phyloP scores from a whole-genome alignment of 64 coral and sea anemone genomes.

The Actinia tenebrosa region DNA sequence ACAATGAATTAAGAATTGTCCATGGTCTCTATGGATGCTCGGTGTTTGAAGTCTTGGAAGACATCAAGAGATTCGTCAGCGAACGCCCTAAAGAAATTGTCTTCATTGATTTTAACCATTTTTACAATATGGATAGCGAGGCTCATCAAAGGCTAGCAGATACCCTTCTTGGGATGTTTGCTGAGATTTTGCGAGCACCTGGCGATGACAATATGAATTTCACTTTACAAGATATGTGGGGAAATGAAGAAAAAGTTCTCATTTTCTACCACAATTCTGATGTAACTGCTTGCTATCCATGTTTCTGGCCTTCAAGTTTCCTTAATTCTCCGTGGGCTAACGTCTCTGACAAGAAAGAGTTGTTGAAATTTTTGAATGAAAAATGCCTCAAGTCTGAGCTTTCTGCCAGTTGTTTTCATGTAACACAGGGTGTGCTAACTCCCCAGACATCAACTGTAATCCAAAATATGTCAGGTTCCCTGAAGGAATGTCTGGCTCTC shows the following conservation, averaged over 20 bases:
- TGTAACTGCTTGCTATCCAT: slow-evolving; percentile 65
- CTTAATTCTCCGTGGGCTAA: slow-evolving; percentile 81
- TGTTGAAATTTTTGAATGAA: slow-evolving; percentile 74
- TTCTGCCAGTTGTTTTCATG: slow-evolving; percentile 46
- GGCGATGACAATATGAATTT: slow-evolving; percentile 65
- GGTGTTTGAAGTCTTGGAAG: slow-evolving; percentile 69
- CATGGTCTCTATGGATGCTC: slow-evolving; percentile 84
- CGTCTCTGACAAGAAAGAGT: slow-evolving; percentile 67
- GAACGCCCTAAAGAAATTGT: slow-evolving; percentile 80
- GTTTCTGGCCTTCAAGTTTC: slow-evolving; percentile 67
- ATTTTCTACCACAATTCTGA: slow-evolving; percentile 74
- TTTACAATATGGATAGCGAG: slow-evolving; percentile 74
- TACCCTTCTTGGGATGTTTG: slow-evolving; percentile 71
- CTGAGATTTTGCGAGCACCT: slow-evolving; percentile 57
- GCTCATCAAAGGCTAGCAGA: slow-evolving; percentile 77
- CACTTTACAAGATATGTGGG: slow-evolving; percentile 89
- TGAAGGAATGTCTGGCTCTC: slow-evolving; percentile 66
- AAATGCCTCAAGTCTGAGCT: slow-evolving; percentile 44
- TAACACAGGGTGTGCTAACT: slow-evolving; percentile 77
- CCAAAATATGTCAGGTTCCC: slow-evolving; percentile 65
- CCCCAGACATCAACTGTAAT: slow-evolving; percentile 87
- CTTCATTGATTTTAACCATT: slow-evolving; percentile 69
- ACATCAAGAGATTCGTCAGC: slow-evolving; percentile 58
- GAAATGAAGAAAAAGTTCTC: slow-evolving; percentile 71
- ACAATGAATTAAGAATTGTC: slow-evolving; percentile 74